Evolutionary conservation across 2,113 vertebrate genomes (phyloP).

Genomic region (Scortum barcoo): DNA sequence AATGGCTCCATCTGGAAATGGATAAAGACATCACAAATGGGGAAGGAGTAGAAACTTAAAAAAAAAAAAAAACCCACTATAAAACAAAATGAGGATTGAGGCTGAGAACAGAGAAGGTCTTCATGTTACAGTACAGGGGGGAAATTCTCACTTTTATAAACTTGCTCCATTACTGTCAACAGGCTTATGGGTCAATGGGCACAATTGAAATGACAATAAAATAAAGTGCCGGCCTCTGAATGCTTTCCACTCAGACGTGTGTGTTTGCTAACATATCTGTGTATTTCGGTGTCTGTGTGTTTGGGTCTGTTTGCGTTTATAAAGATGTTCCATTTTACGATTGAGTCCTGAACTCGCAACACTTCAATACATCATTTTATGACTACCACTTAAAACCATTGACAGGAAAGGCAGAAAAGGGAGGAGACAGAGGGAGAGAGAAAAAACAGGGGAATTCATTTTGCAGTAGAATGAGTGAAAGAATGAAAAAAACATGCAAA

Average conservation of each 20-base stretch:
- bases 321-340: background rate
- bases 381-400: background rate
- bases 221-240: conserved; percentile 1
- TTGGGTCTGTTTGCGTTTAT: background rate
- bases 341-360: background rate
- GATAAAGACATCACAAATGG: background rate
- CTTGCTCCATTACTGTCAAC: conserved; percentile 17
- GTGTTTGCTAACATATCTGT: background rate
- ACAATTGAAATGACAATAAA: conserved; percentile 9
- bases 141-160: background rate
- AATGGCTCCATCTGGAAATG: background rate
- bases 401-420: background rate
- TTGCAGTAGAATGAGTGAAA: background rate
- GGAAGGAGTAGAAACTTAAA: background rate
- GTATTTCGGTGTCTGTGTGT: background rate
- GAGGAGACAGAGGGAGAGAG: background rate
- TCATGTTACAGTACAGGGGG: background rate
- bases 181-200: background rate
- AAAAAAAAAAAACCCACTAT: background rate
- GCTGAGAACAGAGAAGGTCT: background rate
- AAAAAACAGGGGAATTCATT: background rate
- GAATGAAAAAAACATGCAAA: background rate
- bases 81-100: background rate
- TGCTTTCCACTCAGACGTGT: background rate
- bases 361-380: background rate